Evolutionary conservation across 2,113 vertebrate genomes (phyloP).

Genomic region (Agapornis roseicollis): DNA sequence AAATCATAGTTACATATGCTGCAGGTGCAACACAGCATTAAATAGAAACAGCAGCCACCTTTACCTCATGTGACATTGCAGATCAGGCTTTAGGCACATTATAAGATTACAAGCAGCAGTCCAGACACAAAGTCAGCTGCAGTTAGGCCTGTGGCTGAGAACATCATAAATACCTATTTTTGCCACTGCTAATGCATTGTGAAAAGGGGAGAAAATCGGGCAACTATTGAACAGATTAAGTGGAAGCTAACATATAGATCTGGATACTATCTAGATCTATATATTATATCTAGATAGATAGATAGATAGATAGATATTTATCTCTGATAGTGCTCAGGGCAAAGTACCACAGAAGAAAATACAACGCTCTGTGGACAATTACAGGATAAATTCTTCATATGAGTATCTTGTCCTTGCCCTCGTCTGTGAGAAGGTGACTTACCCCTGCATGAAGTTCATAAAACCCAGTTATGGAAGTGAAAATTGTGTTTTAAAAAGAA

Average conservation of each 20-base stretch:
- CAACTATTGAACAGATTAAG: not conserved
- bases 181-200: not conserved
- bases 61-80: not conserved
- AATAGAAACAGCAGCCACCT: not conserved
- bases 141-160: not conserved
- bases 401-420: not conserved
- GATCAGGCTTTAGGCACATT: not conserved
- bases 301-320: too few species aligned
- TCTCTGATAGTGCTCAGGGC: not conserved
- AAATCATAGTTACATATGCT: not conserved
- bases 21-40: not conserved
- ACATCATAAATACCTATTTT: not conserved
- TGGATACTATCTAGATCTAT: not conserved
- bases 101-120: not conserved
- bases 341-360: not conserved
- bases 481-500: not conserved
- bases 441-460: not conserved
- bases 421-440: not conserved
- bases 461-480: not conserved
- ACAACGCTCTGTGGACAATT: not conserved
- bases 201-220: not conserved
- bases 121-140: not conserved
- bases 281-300: too few species aligned
- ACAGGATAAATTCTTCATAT: not conserved
- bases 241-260: not conserved